phyloP scores from a whole-genome alignment of 2,888 invertebrate species.

The Athetis lepigone region DNA sequence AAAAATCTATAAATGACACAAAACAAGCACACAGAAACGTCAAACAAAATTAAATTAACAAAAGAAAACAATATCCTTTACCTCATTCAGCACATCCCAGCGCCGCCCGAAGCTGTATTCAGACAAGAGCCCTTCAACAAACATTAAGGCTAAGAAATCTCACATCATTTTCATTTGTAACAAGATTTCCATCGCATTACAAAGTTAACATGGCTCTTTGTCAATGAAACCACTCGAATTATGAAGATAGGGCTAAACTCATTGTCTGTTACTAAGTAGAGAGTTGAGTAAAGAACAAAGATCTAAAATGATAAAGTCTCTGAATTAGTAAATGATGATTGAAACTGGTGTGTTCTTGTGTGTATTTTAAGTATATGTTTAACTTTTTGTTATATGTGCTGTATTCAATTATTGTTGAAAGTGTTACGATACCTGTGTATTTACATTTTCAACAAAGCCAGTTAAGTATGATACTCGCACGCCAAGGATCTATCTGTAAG shows the following conservation, averaged over 20 bases:
- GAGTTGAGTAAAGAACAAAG: constrained; percentile 33
- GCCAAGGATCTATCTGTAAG: too few relatives aligned
- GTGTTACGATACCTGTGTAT: too few relatives aligned
- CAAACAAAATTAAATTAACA: constrained; percentile 6
- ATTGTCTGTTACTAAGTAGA: constrained; percentile 34
- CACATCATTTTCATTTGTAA: constrained; percentile 42
- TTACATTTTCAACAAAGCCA: too few relatives aligned
- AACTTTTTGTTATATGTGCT: neutral
- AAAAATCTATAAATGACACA: neutral
- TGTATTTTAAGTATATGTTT: neutral
- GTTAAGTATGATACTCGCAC: too few relatives aligned
- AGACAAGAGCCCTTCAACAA: constrained; percentile 25
- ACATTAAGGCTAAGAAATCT: constrained; percentile 30
- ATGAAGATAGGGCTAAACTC: constrained; percentile 45
- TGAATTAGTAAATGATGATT: constrained; percentile 33
- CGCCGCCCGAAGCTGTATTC: constrained; percentile 9
- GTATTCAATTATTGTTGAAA: neutral
- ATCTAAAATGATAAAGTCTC: constrained; percentile 19
- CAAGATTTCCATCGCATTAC: constrained; percentile 58
- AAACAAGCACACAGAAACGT: neutral
- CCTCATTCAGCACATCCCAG: constrained; percentile 7
- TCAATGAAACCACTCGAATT: constrained; percentile 58
- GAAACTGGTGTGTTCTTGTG: neutral
- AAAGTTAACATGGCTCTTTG: constrained; percentile 62
- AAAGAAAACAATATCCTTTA: neutral